phyloP scores from a whole-genome alignment of 2,113 vertebrate genomes.

The Pseudonaja textilis region DNA sequence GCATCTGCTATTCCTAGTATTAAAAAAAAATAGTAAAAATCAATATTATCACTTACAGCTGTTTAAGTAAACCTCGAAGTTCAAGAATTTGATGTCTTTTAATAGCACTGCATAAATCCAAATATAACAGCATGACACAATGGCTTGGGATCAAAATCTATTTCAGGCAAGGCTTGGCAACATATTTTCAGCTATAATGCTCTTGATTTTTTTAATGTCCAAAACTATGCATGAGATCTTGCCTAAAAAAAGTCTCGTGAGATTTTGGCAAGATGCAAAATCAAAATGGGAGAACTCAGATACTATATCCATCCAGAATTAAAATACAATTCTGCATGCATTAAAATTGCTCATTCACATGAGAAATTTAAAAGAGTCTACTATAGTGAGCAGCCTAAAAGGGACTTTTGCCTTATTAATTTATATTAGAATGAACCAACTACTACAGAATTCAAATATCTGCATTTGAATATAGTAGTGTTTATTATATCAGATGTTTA shows the following conservation, averaged over 20 bases:
- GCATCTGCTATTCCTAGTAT: conserved; percentile 83
- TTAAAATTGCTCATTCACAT: background rate
- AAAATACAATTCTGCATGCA: background rate
- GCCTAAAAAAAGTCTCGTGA: background rate
- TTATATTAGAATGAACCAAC: background rate
- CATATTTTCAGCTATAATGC: background rate
- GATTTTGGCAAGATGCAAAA: background rate
- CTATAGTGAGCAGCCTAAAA: background rate
- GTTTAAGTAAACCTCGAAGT: background rate
- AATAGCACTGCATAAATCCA: background rate
- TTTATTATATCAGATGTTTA: no score
- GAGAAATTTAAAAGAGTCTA: background rate
- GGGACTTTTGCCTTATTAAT: background rate
- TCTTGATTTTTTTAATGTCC: background rate
- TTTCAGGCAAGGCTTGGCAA: background rate
- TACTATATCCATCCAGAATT: background rate
- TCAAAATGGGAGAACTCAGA: background rate
- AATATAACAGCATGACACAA: background rate
- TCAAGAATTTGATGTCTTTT: background rate
- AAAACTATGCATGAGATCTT: background rate
- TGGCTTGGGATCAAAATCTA: background rate
- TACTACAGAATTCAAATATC: background rate
- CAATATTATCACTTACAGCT: background rate
- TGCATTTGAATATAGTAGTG: background rate
- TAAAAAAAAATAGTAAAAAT: conserved; percentile 1